Percentiles rank a stretch among this genome's conserved stretches.
These are phyloP conservation scores for Tridacna crocea DNA, from an alignment of 2,888 invertebrate genomes.

Conservation along the genomic window DNA sequence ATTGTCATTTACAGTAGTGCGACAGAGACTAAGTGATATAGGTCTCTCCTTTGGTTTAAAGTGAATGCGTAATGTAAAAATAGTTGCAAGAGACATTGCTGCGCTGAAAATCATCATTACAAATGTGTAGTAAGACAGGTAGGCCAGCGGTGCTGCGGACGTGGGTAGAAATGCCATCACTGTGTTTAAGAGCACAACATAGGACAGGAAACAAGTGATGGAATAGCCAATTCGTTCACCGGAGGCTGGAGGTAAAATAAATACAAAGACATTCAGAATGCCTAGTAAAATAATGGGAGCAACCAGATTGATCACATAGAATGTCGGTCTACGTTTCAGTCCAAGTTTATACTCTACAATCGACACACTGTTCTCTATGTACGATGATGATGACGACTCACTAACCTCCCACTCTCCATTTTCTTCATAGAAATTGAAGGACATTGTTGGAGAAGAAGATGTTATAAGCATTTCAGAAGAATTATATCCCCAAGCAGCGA, in stretches of 20 bases:
- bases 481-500: slow-evolving; percentile 39
- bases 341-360: slow-evolving; percentile 31
- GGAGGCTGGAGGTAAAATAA: slow-evolving; percentile 42
- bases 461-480: slow-evolving; percentile 28
- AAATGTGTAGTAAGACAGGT: slow-evolving; percentile 56
- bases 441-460: background rate
- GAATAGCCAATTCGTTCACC: slow-evolving; percentile 56
- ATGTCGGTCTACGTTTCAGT: slow-evolving; percentile 30
- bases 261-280: slow-evolving; percentile 41
- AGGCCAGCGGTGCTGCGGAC: slow-evolving; percentile 45
- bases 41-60: slow-evolving; percentile 36
- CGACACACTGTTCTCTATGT: slow-evolving; percentile 18
- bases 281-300: slow-evolving; percentile 34
- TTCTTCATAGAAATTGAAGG: slow-evolving; percentile 33
- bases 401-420: slow-evolving; percentile 38
- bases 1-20: background rate
- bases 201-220: slow-evolving; percentile 56
- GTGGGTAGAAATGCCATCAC: slow-evolving; percentile 49
- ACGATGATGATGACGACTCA: slow-evolving; percentile 13
- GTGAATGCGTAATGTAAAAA: slow-evolving; percentile 50
- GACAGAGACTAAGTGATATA: slow-evolving; percentile 7
- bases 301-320: slow-evolving; percentile 43
- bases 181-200: slow-evolving; percentile 51
- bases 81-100: slow-evolving; percentile 39
- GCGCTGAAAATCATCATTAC: slow-evolving; percentile 60